Conservation (phyloP, 2,797 vertebrate species). For the Darevskia nairensis region DNA sequence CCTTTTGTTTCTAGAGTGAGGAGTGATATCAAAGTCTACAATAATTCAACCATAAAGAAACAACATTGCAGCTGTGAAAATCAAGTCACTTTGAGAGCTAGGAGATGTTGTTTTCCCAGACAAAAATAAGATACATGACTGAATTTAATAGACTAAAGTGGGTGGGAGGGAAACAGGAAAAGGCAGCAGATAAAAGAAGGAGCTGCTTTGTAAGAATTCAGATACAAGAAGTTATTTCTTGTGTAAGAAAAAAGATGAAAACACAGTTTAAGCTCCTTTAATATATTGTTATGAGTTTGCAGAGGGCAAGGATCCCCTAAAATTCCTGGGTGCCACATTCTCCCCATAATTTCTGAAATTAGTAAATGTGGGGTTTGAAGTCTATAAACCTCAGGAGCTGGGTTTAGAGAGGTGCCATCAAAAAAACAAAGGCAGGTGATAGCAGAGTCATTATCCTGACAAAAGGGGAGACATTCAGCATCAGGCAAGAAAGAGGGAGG, state of each 20-base stretch:
- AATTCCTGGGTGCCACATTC: too few relatives aligned
- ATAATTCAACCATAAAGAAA: constrained; percentile 47
- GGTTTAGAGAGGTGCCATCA: too few relatives aligned
- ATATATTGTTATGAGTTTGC: too few relatives aligned
- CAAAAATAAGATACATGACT: constrained; percentile 22
- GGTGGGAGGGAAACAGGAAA: background rate
- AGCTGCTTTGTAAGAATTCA: background rate
- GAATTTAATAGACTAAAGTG: background rate
- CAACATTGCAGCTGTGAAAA: constrained; percentile 14
- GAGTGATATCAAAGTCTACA: constrained; percentile 10
- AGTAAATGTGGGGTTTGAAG: too few relatives aligned
- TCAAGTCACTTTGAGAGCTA: constrained; percentile 1
- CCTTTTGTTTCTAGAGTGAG: constrained; percentile 2
- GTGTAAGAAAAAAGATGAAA: background rate
- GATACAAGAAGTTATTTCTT: background rate
- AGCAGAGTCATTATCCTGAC: too few relatives aligned
- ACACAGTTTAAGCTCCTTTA: background rate
- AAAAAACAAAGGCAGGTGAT: too few relatives aligned
- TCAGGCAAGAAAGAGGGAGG: too few relatives aligned
- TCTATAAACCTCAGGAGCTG: too few relatives aligned
- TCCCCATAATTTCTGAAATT: too few relatives aligned
- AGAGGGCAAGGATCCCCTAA: too few relatives aligned
- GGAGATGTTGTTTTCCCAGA: constrained; percentile 23
- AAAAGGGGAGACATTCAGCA: too few relatives aligned
- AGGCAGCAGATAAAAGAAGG: background rate